Evolutionary conservation across 2,888 invertebrate species (phyloP), one percentile per base, ranked within the genome.

Genomic region (Leptogaster cylindrica): DNA sequence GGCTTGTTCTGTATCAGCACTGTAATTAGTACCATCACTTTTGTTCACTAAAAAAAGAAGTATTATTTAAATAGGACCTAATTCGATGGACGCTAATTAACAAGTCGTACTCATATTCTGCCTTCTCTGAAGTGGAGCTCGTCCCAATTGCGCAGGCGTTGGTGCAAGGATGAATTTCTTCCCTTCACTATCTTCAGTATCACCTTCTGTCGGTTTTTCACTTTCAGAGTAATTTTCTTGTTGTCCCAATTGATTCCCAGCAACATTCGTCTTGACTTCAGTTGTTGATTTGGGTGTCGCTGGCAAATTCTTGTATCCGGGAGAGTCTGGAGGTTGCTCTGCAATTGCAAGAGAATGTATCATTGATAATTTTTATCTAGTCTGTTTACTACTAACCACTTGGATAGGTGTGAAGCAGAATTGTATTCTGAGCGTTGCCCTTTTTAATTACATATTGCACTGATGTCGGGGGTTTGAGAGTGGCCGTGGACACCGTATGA

Each of bases 81-180:
- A 61, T 6, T n/a, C n/a, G n/a, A n/a, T n/a, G n/a, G n/a, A n/a
- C n/a, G n/a, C n/a, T n/a, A n/a, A n/a, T n/a, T n/a, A n/a, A 16
- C 33, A 12, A n/a, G 7, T 3, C 77, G 73, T 75, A 92, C 92
- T 90, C 86, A 91, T 85, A 76, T 92, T 93, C 75, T 93, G 90
- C 75, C 94, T 85, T 78, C 93, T 88, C 83, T 95, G 95, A 61
- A 94, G 80, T 6, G 95, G 95, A 33, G 95, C 94, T 72, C 90
- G 87, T 52, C 96, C 96, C 67, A 95, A 85, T 80, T 96, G 96
- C 25, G 96, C 96, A 2, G 96, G 96, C 1, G 96, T 97, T 0
- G 96, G 96, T 44, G 94, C 95, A 72, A 96, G 83, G 65, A 94
- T 89, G 82, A 92, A 92, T 72, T 83, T 78, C 68, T 81, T 80